Evolutionary conservation across 2,888 invertebrate genomes (phyloP).

Genomic region (Aporophyla nigra): DNA sequence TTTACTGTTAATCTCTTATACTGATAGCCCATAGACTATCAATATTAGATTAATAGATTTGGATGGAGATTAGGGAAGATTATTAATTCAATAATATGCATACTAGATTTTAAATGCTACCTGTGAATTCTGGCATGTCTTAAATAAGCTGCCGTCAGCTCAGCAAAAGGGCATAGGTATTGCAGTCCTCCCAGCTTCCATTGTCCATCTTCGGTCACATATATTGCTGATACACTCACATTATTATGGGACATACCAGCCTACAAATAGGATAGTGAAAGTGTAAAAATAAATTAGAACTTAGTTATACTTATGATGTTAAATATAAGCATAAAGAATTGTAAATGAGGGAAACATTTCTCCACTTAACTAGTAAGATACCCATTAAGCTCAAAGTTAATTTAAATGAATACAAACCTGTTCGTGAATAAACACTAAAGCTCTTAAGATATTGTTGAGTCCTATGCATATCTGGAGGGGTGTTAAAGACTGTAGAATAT

Average conservation of each 20-base stretch:
- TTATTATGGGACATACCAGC: constrained; percentile 96
- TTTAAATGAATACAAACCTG: constrained; percentile 82
- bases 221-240: constrained; percentile 94
- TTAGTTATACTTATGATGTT: not conserved
- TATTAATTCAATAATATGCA: not conserved
- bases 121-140: constrained; percentile 92
- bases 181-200: constrained; percentile 98
- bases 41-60: not conserved
- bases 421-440: constrained; percentile 95
- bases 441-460: constrained; percentile 94
- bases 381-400: not conserved
- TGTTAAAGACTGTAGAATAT: constrained; percentile 92
- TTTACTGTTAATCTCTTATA: not conserved
- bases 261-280: constrained; percentile 77
- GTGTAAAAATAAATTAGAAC: constrained; percentile 1
- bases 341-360: not conserved
- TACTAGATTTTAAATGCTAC: constrained; percentile 68
- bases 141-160: constrained; percentile 92
- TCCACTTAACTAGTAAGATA: not conserved
- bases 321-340: not conserved
- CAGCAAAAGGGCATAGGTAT: constrained; percentile 93
- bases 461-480: constrained; percentile 96
- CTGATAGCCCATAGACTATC: not conserved
- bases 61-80: not conserved
- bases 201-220: constrained; percentile 95